Evolutionary conservation across 2,888 invertebrate genomes (phyloP).

Genomic region (Diadegma fenestrale): DNA sequence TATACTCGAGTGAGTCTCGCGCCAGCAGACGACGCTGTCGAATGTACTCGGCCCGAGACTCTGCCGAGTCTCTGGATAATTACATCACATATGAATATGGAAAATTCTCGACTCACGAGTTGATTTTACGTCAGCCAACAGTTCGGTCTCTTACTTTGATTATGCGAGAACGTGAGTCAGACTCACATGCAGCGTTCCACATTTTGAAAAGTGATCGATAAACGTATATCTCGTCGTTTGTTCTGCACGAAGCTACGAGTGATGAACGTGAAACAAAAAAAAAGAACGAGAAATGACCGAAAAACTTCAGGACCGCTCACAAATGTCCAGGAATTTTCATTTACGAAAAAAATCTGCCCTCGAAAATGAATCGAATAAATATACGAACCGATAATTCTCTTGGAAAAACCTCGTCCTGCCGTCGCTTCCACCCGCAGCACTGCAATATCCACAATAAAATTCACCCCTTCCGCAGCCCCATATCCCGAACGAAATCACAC

Average conservation of each 20-base stretch:
- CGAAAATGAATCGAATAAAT: not conserved
- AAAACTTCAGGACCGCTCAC: not conserved
- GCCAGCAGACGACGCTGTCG: too few relatives aligned
- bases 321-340: not conserved
- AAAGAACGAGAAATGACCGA: not conserved
- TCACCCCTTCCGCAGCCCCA: constrained; percentile 2
- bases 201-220: constrained; percentile 59
- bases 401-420: not conserved
- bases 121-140: constrained; percentile 15
- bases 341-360: not conserved
- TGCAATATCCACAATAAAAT: constrained; percentile 10
- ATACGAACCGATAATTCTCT: not conserved
- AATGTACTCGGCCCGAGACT: too few relatives aligned
- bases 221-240: constrained; percentile 9
- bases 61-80: too few relatives aligned
- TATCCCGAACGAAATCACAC: not conserved
- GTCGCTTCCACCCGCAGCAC: not conserved
- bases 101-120: not conserved
- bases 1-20: too few relatives aligned
- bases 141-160: constrained; percentile 43
- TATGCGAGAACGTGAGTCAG: constrained; percentile 49
- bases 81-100: not conserved
- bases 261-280: too few relatives aligned
- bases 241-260: not conserved
- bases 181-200: constrained; percentile 40